A percentile compares a stretch with the other conserved stretches of the same genome.
Conservation (phyloP, 2,113 vertebrate genomes). For the Oostethus manadensis region DNA sequence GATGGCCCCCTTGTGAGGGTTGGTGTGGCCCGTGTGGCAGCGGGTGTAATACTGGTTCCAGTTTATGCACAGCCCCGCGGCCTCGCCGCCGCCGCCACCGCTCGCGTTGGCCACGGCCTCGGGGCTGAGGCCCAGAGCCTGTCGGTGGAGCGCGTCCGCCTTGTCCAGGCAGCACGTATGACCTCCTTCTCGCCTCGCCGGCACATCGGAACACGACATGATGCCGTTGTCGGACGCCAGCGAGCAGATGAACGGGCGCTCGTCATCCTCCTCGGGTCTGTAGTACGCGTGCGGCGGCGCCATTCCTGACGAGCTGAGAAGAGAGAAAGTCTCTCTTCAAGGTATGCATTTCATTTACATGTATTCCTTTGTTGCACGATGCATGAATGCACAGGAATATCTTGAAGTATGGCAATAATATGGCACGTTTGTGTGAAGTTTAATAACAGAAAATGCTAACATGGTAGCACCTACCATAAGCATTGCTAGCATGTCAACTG, state of each 20-base stretch:
- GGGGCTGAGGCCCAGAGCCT: constrained; percentile 75
- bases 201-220: constrained; percentile 91
- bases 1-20: constrained; percentile 96
- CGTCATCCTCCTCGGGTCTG: constrained; percentile 89
- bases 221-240: constrained; percentile 93
- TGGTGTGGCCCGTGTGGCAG: constrained; percentile 85
- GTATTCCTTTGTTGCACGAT: too few species aligned
- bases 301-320: constrained; percentile 81
- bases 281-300: constrained; percentile 89
- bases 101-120: constrained; percentile 69
- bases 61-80: constrained; percentile 82
- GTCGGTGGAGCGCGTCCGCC: constrained; percentile 85
- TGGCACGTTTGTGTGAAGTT: neutral
- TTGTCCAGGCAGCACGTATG: constrained; percentile 92
- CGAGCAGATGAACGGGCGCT: constrained; percentile 97
- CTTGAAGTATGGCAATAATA: neutral
- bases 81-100: constrained; percentile 72
- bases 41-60: constrained; percentile 97
- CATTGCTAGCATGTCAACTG: too few species aligned
- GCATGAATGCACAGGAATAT: too few species aligned
- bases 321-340: too few species aligned
- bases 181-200: constrained; percentile 83
- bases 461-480: too few species aligned
- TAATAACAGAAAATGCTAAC: too few species aligned
- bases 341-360: too few species aligned